Base-by-base conservation (phyloP, 1,140 invertebrate genomes). In the Stegodyphus mimosarum region DNA sequence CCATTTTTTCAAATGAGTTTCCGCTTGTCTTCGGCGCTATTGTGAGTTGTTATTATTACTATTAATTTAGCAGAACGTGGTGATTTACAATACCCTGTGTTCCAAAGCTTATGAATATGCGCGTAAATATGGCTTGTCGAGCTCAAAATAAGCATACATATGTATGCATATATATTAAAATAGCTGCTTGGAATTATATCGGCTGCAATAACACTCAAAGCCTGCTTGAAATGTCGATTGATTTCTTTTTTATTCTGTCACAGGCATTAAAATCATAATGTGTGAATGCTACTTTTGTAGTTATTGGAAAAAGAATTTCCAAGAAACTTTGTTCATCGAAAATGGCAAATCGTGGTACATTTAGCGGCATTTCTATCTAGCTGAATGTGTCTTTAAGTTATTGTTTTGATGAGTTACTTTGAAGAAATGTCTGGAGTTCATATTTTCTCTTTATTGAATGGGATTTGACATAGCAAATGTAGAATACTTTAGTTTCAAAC, bases 31-130 rank as follows among this genome's bases (percentile, higher is more conserved):
- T 60, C 15, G 9, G 55, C 55, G 55, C 55, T 60, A 5, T 60
- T 60, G 64, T 67, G n/a, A 67, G 64, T 67, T 67, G 17, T 67
- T 67, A 67, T 67, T 67, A 67, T 67, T 67, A 67, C 17, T 67
- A 67, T 67, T 67, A 67, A 67, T 67, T 67, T 67, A 2, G 17
- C 64, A 67, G 15, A 67, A 13, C n/a, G 64, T n/a, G 17, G 17
- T 67, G 1, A 67, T 67, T 67, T 67, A 17, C 55, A 15, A 60
- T 60, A 15, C 9, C 9, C 15, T 60, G 9, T 60, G 15, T 60
- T 9, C 9, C 55, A 9, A 60, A 11, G 9, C 55, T 60, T 60
- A 60, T 33, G 33, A 33, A 33, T 33, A 33, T 33, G 15, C 15
- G 55, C 15, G 15, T 11, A 60, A 11, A 60, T 60, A 60, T 60